Evolutionary conservation across 2,797 vertebrate genomes (phyloP).

Genomic region (Hippoglossus hippoglossus): DNA sequence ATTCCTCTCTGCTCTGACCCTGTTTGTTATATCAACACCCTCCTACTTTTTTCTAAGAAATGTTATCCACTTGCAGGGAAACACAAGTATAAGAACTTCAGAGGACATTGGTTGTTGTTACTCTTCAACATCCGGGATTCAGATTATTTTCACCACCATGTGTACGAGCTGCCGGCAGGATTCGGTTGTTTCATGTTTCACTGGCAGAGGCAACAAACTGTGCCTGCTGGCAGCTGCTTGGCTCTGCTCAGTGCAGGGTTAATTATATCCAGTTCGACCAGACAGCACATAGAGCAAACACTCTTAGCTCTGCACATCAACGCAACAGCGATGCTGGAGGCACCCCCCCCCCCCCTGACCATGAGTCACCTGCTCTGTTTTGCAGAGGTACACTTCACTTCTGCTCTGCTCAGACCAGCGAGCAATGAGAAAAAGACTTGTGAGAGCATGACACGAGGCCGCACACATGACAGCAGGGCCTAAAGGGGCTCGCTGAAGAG

Average conservation of each 20-base stretch:
- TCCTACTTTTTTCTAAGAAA: not conserved
- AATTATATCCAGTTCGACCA: constrained; percentile 60
- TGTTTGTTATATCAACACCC: not conserved
- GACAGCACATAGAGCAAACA: constrained; percentile 22
- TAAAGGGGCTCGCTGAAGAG: constrained; percentile 47
- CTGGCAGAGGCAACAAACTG: constrained; percentile 41
- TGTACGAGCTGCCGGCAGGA: constrained; percentile 10
- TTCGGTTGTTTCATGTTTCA: constrained; percentile 50
- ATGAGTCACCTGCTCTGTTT: constrained; percentile 66
- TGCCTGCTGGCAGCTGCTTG: constrained; percentile 48
- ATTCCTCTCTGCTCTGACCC: constrained; percentile 1
- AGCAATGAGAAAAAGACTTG: constrained; percentile 62
- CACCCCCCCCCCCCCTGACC: constrained; percentile 40
- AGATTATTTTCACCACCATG: constrained; percentile 7
- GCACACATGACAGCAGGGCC: constrained; percentile 60
- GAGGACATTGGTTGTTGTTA: not conserved
- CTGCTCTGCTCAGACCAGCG: constrained; percentile 31
- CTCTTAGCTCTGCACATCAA: constrained; percentile 46
- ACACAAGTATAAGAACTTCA: not conserved
- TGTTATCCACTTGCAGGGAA: not conserved
- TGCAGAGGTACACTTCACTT: constrained; percentile 46
- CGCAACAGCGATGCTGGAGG: constrained; percentile 44
- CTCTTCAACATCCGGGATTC: constrained; percentile 8
- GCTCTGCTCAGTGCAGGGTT: constrained; percentile 51
- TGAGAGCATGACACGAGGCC: constrained; percentile 66